phyloP scores from a whole-genome alignment of 2,888 invertebrate genomes.

The Bruchidius siliquastri region DNA sequence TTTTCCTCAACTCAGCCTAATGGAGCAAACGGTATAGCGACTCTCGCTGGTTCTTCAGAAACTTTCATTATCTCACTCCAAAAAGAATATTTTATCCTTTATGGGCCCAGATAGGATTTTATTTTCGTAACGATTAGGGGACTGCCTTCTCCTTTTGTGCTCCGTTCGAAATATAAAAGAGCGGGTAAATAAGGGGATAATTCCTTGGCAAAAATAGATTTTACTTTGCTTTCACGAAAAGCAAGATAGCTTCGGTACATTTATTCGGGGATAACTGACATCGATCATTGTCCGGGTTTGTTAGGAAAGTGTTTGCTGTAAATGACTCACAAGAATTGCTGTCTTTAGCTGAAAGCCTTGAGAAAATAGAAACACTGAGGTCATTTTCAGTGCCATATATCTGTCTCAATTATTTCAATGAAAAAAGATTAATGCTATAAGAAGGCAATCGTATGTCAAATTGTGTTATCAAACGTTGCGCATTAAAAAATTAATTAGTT shows the following conservation, averaged over 20 bases:
- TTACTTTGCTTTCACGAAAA: background rate
- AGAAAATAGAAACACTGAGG: background rate
- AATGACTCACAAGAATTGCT: background rate
- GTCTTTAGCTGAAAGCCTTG: background rate
- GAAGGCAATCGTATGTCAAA: no score
- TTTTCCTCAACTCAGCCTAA: slow-evolving; percentile 27
- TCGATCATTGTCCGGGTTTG: background rate
- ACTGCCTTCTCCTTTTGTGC: background rate
- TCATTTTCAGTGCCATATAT: no score
- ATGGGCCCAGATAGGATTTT: background rate
- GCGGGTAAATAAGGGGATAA: background rate
- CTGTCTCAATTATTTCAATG: no score
- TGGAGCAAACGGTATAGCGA: slow-evolving; percentile 37
- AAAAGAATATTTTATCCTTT: background rate
- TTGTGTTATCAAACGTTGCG: no score
- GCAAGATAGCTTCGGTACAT: background rate
- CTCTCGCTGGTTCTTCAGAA: background rate
- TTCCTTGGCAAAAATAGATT: background rate
- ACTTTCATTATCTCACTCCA: background rate
- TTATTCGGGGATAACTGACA: background rate
- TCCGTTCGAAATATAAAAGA: background rate
- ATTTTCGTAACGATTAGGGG: background rate
- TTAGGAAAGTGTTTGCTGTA: background rate
- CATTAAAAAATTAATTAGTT: no score
- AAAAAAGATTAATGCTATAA: no score